phyloP scores from a whole-genome alignment of 2,888 invertebrate genomes.

The Ligdia adustata region DNA sequence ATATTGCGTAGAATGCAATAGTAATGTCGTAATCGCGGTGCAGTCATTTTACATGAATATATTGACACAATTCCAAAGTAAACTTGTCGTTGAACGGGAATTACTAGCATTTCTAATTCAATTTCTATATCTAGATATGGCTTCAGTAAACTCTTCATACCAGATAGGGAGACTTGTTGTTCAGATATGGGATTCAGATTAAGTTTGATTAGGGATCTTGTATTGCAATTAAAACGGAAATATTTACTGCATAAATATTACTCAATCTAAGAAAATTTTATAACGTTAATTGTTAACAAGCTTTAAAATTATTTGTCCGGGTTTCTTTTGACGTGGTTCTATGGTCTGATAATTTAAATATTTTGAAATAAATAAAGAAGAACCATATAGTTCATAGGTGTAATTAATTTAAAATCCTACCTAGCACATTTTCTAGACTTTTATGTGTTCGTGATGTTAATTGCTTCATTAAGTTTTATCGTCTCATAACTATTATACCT shows the following conservation, averaged over 20 bases:
- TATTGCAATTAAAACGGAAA: conserved; percentile 14
- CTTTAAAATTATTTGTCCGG: neutral
- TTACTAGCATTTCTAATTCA: conserved; percentile 5
- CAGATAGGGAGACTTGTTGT: conserved; percentile 20
- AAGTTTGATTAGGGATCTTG: too few relatives aligned
- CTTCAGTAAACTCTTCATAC: conserved; percentile 16
- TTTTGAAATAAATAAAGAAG: conserved; percentile 9
- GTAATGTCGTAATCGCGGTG: conserved; percentile 11
- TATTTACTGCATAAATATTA: neutral
- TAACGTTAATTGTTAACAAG: too few relatives aligned
- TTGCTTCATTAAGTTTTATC: conserved; percentile 24
- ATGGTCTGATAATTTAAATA: conserved; percentile 17
- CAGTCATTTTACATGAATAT: conserved; percentile 15
- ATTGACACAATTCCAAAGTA: neutral
- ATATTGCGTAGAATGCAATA: conserved; percentile 22
- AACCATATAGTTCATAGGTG: conserved; percentile 26
- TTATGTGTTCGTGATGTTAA: conserved; percentile 18
- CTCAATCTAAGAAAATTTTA: neutral
- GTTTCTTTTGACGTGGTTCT: neutral
- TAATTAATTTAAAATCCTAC: conserved; percentile 22
- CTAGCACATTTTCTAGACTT: conserved; percentile 10
- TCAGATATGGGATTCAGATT: too few relatives aligned
- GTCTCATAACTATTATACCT: conserved; percentile 15
- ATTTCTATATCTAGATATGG: conserved; percentile 3
- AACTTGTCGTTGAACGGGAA: conserved; percentile 3